Evolutionary conservation across 1,140 invertebrate genomes (phyloP).

Genomic region (Drosophila leontia): DNA sequence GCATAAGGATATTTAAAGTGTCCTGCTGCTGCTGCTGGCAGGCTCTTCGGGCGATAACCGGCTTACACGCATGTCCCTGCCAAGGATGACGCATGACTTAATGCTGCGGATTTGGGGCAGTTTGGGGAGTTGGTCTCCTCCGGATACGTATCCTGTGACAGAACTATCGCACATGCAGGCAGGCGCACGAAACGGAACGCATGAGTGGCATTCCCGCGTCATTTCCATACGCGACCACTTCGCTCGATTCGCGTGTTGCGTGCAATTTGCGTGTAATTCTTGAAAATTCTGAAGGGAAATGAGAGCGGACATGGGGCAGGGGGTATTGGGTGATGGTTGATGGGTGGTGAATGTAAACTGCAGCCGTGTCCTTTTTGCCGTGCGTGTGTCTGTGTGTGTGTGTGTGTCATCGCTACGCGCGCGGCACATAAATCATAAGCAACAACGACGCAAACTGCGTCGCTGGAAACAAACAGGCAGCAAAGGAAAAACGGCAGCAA

Average conservation of each 20-base stretch:
- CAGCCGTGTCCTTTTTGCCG: conserved; percentile 23
- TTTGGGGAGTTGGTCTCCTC: conserved; percentile 4
- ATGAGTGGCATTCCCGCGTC: conserved; percentile 76
- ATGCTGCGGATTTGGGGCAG: conserved; percentile 34
- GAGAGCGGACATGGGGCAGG: not conserved
- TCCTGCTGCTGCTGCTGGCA: conserved; percentile 20
- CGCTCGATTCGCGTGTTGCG: conserved; percentile 72
- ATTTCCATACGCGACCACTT: conserved; percentile 67
- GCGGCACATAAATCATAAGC: conserved; percentile 81
- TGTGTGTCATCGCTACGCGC: conserved; percentile 71
- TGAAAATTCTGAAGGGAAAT: conserved; percentile 26
- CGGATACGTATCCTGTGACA: conserved; percentile 57
- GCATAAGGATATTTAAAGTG: conserved; percentile 74
- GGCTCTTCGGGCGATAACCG: conserved; percentile 51
- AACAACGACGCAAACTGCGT: conserved; percentile 69
- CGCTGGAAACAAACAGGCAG: conserved; percentile 47
- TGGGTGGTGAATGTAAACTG: conserved; percentile 28
- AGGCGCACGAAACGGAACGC: conserved; percentile 56
- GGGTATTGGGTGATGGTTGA: not conserved
- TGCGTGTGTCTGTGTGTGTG: conserved; percentile 36
- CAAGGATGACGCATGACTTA: conserved; percentile 77
- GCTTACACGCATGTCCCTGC: conserved; percentile 69
- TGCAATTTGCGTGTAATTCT: conserved; percentile 82
- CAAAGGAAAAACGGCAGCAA: conserved; percentile 26
- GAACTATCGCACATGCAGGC: conserved; percentile 65